Evolutionary conservation across 2,888 invertebrate species (phyloP).

Genomic region (Nysson spinosus): DNA sequence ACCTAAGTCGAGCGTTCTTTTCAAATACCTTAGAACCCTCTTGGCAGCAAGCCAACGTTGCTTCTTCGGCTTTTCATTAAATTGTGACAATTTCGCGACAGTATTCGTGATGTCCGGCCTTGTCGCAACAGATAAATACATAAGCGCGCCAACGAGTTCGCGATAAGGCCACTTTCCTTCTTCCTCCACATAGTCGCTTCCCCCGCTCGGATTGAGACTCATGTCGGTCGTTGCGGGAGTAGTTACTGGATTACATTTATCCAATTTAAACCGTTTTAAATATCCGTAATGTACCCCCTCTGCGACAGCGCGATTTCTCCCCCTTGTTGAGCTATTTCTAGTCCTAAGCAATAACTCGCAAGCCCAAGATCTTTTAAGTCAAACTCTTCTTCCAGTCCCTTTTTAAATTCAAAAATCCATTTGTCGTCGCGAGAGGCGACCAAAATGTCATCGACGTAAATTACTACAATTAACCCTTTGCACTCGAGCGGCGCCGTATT

Average conservation of each 20-base stretch:
- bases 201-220: no score
- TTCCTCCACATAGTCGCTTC: constrained; percentile 1
- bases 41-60: constrained; percentile 16
- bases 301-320: constrained; percentile 1
- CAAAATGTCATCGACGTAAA: no score
- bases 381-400: neutral
- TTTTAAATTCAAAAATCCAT: neutral
- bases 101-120: constrained; percentile 3
- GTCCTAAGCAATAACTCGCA: constrained; percentile 12
- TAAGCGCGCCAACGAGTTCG: neutral
- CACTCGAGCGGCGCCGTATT: no score
- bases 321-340: constrained; percentile 6
- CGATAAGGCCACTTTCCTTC: constrained; percentile 1
- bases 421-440: neutral
- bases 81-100: constrained; percentile 7
- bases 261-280: constrained; percentile 8
- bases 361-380: constrained; percentile 5
- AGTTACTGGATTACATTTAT: constrained; percentile 5
- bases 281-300: constrained; percentile 6
- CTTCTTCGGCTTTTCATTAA: neutral
- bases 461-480: no score
- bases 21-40: constrained; percentile 4
- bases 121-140: constrained; percentile 1
- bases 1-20: neutral
- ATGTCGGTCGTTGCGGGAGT: neutral